phyloP scores from a whole-genome alignment of 2,888 invertebrate species.

The Drosophila setosimentum region DNA sequence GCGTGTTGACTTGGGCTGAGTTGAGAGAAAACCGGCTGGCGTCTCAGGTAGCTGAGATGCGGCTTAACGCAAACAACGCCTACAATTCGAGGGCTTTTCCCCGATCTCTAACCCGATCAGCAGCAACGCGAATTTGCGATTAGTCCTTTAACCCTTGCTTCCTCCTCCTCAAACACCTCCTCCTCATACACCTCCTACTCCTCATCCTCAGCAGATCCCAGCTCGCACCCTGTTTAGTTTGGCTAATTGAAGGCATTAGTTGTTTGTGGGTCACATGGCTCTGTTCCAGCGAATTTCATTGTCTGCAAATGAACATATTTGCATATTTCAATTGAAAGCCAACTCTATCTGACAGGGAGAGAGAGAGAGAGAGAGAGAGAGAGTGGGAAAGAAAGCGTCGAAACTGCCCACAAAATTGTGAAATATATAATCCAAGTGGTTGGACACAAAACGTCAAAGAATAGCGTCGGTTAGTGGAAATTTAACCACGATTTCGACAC shows the following conservation, averaged over 20 bases:
- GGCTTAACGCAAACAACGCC: conserved; percentile 75
- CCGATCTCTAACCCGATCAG: conserved; percentile 43
- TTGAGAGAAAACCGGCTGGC: conserved; percentile 39
- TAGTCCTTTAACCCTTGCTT: conserved; percentile 55
- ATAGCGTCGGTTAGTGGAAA: conserved; percentile 49
- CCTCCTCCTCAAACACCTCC: neutral
- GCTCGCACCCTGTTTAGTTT: conserved; percentile 45
- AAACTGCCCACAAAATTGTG: conserved; percentile 51
- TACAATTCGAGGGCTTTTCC: conserved; percentile 49
- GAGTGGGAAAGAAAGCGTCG: neutral
- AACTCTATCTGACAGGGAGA: conserved; percentile 8
- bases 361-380: neutral
- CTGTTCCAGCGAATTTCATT: conserved; percentile 67
- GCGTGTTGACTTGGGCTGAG: conserved; percentile 54
- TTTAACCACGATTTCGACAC: conserved; percentile 56
- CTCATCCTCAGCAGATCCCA: conserved; percentile 37
- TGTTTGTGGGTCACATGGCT: conserved; percentile 75
- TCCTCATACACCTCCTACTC: neutral
- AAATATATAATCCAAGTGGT: conserved; percentile 9
- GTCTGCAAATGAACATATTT: conserved; percentile 72
- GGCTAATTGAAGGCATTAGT: conserved; percentile 81
- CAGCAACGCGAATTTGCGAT: conserved; percentile 75
- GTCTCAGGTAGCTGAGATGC: conserved; percentile 49
- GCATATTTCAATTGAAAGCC: conserved; percentile 64
- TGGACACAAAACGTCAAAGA: conserved; percentile 51